Evolutionary conservation across 2,797 vertebrate species (phyloP), one percentile per base, ranked within the genome.

Genomic region (Sebastes melanostomus): DNA sequence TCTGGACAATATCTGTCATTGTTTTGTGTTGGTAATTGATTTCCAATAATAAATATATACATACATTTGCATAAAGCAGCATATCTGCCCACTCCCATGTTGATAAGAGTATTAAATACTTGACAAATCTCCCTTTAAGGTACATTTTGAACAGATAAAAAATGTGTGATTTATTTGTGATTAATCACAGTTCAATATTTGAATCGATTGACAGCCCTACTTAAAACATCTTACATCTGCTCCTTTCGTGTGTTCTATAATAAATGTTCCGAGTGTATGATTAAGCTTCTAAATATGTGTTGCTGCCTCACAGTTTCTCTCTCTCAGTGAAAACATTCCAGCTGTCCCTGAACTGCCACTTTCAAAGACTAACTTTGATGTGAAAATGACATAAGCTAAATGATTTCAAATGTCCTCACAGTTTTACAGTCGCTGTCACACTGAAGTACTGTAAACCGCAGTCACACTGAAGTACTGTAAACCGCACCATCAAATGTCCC

Each of bases 301-400:
- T 10, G 6, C 27, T 69, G 75, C 59, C 29, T 83, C 72, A 74
- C 55, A 63, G 14, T 55, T 65, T 82, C 68, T 63, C 65, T 66
- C 34, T 88, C 46, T 77, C 56, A 3, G 70, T 32, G 61, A 83
- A 81, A 75, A 59, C 3, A 77, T 83, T 63, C 80, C 66, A 77
- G 69, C 60, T 32, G 36, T 72, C 72, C 27, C 55, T 32, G 16
- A 82, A 25, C 56, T 67, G 66, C 75, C 55, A 70, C 38, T 56
- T 79, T 81, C 60, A 83, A 80, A 80, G 70, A 36, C 55, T 25
- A 5, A 66, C 73, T 84, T 75, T 87, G 78, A 84, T 56, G 38
- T 62, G n/a, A 86, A 86, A 85, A 80, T 65, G 70, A 78, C 81
- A 70, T 25, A 69, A 77, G 46, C 72, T 74, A 69, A 87, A 82